Percentiles rank a stretch among this genome's conserved stretches.
Conservation (phyloP, 30 jellyfish, hydroid and myxozoan species). For the Nemopilema nomurai region DNA sequence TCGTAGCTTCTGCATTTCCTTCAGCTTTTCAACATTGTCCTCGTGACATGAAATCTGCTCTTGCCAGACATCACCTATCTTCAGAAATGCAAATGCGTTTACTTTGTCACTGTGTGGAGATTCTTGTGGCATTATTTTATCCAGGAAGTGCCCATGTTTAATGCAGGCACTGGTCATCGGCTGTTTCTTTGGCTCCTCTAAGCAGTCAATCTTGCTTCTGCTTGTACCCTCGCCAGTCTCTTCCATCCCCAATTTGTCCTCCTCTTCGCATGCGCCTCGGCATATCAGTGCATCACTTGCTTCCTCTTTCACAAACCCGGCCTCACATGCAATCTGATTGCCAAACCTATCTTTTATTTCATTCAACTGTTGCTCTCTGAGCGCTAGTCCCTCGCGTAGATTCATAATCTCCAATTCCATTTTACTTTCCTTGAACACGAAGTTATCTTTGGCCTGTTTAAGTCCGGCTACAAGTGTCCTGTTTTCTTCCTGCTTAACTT, state of each 20-base stretch:
- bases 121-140: neutral
- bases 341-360: slow-evolving; percentile 7
- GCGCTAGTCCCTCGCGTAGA: neutral
- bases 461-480: neutral
- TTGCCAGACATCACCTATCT: slow-evolving; percentile 25
- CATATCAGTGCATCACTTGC: neutral
- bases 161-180: neutral
- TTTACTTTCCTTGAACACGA: neutral
- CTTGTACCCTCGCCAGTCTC: neutral
- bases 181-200: neutral
- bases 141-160: slow-evolving; percentile 21
- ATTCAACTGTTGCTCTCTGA: neutral
- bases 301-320: neutral
- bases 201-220: neutral
- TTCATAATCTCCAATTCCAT: neutral
- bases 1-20: slow-evolving; percentile 43
- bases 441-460: neutral
- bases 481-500: neutral
- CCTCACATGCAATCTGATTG: neutral
- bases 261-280: neutral
- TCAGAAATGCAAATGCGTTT: slow-evolving; percentile 17
- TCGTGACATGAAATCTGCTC: slow-evolving; percentile 46
- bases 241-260: neutral
- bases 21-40: slow-evolving; percentile 31
- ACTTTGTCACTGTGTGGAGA: neutral